Percentiles rank a stretch among this genome's conserved stretches.
Evolutionary conservation across 2,113 vertebrate species (phyloP).

Genomic region (Emydura subglobosa): DNA sequence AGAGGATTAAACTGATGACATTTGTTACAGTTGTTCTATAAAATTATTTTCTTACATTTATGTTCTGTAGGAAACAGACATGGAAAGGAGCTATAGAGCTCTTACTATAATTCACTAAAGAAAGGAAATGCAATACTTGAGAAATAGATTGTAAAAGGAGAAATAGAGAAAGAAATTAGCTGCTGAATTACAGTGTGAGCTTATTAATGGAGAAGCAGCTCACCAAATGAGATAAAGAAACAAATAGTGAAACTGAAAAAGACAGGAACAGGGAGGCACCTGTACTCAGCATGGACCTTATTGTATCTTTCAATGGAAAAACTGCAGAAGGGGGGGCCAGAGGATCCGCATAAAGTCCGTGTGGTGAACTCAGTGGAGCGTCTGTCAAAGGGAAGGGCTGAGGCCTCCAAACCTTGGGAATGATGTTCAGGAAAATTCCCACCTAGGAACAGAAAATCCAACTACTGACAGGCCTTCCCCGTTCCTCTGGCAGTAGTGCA

Average conservation of each 20-base stretch:
- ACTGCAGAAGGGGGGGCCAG: neutral
- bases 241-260: neutral
- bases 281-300: neutral
- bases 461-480: neutral
- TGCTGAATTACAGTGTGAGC: neutral
- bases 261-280: neutral
- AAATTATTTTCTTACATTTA: constrained; percentile 32
- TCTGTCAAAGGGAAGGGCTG: neutral
- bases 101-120: constrained; percentile 36
- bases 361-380: neutral
- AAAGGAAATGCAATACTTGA: constrained; percentile 50
- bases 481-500: neutral
- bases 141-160: constrained; percentile 50
- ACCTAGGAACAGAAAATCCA: neutral
- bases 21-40: constrained; percentile 47
- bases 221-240: neutral
- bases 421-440: neutral
- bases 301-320: neutral
- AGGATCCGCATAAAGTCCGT: neutral
- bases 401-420: neutral
- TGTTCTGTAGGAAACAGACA: constrained; percentile 38
- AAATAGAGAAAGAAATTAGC: neutral
- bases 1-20: constrained; percentile 44
- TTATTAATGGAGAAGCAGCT: neutral
- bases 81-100: constrained; percentile 60